Percentiles rank a stretch among this genome's conserved stretches.
Evolutionary conservation across 2,797 vertebrate genomes (phyloP).

Genomic region (Siniperca undulata): DNA sequence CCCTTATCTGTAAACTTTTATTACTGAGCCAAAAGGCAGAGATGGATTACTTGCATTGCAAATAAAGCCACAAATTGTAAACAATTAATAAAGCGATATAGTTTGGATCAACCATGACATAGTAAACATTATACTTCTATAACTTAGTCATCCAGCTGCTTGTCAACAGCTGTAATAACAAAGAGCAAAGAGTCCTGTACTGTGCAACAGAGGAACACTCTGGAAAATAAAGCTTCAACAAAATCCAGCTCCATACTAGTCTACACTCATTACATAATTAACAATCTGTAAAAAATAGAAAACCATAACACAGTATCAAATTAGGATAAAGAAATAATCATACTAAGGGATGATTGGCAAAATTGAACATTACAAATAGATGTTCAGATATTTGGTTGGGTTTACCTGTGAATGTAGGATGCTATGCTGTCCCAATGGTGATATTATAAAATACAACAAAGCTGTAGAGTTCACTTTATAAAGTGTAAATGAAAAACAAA

Average conservation of each 20-base stretch:
- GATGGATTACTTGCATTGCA: conserved; percentile 50
- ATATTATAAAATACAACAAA: conserved; percentile 9
- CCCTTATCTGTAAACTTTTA: conserved; percentile 62
- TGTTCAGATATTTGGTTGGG: conserved; percentile 37
- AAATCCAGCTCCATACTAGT: conserved; percentile 4
- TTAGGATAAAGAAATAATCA: conserved; percentile 21
- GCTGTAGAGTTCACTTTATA: neutral
- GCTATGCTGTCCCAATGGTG: neutral
- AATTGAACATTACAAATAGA: conserved; percentile 20
- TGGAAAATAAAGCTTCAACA: conserved; percentile 16
- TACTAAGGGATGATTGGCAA: conserved; percentile 30
- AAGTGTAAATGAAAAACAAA: conserved; percentile 5
- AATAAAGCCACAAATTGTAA: conserved; percentile 61
- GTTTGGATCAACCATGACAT: conserved; percentile 39
- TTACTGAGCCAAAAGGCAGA: conserved; percentile 58
- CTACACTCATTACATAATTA: conserved; percentile 22
- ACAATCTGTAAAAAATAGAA: conserved; percentile 3
- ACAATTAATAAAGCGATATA: conserved; percentile 42
- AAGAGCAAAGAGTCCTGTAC: conserved; percentile 20
- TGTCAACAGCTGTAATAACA: neutral
- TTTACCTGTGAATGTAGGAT: conserved; percentile 24
- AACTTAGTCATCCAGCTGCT: conserved; percentile 16
- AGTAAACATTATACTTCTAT: conserved; percentile 59
- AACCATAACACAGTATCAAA: conserved; percentile 19
- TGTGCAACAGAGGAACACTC: conserved; percentile 24